A percentile compares a stretch with the other conserved stretches of the same genome.
Evolutionary conservation across 2,888 invertebrate species (phyloP).

Genomic region (Meteorus colon): DNA sequence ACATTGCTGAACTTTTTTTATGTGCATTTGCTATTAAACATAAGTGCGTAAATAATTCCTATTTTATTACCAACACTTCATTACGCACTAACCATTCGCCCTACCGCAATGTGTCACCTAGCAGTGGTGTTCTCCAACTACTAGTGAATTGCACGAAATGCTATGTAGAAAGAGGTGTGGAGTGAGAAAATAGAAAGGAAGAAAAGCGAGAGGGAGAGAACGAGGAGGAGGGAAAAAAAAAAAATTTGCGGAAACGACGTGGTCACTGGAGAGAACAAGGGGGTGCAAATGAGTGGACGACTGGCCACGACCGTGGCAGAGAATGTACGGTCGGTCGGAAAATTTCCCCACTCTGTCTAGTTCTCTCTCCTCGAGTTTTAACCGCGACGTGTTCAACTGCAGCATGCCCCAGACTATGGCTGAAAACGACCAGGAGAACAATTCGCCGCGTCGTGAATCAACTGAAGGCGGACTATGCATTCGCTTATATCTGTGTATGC

Average conservation of each 20-base stretch:
- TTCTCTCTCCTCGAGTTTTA: conserved; percentile 28
- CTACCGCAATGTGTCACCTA: neutral
- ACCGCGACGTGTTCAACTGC: conserved; percentile 21
- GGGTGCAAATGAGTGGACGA: conserved; percentile 66
- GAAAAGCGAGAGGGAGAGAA: conserved; percentile 6
- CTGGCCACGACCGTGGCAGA: conserved; percentile 61
- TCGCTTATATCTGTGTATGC: neutral
- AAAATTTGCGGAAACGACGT: conserved; percentile 49
- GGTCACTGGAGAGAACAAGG: conserved; percentile 57
- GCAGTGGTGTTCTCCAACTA: conserved; percentile 7
- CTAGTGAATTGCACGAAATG: conserved; percentile 7
- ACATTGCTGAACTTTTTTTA: neutral
- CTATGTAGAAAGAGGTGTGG: conserved; percentile 26
- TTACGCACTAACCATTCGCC: conserved; percentile 50
- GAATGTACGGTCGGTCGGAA: conserved; percentile 54
- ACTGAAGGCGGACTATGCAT: neutral
- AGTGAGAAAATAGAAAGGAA: conserved; percentile 41
- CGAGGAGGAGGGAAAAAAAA: conserved; percentile 18
- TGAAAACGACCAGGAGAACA: conserved; percentile 1
- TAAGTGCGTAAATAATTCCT: neutral
- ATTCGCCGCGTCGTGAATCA: conserved; percentile 23
- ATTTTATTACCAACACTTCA: conserved; percentile 52
- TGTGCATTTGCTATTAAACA: neutral
- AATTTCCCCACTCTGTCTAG: conserved; percentile 18
- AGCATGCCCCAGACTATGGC: conserved; percentile 6